These are phyloP conservation scores for Leptonema lineaticorne DNA, from an alignment of 1,140 invertebrate genomes.

Conservation along the genomic window DNA sequence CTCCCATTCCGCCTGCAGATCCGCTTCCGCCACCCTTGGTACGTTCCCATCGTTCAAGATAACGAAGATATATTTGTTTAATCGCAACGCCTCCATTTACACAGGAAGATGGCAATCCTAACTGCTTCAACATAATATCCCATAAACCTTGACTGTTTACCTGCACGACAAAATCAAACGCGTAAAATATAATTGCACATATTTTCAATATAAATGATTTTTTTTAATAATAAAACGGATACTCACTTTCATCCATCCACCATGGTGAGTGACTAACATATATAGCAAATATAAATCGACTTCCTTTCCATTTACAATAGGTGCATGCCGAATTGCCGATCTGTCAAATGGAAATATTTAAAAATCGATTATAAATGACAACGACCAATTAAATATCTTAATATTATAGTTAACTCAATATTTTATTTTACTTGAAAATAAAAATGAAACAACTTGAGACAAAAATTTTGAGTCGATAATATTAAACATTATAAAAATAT, in stretches of 20 bases:
- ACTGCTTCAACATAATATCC: constrained; percentile 75
- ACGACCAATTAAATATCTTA: too few species aligned
- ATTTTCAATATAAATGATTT: neutral
- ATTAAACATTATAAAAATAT: too few species aligned
- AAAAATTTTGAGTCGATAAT: too few species aligned
- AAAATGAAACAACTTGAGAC: neutral
- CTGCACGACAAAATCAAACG: constrained; percentile 55
- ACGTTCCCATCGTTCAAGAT: constrained; percentile 59
- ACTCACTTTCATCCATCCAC: constrained; percentile 89
- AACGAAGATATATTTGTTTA: constrained; percentile 87
- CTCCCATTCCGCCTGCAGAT: constrained; percentile 61
- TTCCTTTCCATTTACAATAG: constrained; percentile 83
- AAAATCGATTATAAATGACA: neutral
- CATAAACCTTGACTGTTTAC: constrained; percentile 83
- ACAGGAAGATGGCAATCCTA: constrained; percentile 76
- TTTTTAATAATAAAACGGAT: neutral
- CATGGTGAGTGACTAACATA: constrained; percentile 83
- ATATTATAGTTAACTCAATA: neutral
- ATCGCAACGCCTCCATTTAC: constrained; percentile 84
- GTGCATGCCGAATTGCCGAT: constrained; percentile 72
- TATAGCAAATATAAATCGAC: constrained; percentile 91
- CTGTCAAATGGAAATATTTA: constrained; percentile 55
- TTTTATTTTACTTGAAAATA: too few species aligned
- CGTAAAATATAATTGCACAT: neutral
- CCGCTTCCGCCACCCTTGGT: constrained; percentile 34